A percentile compares a stretch with the other conserved stretches of the same genome.
These are phyloP conservation scores for Magallana nippona DNA, from an alignment of 2,888 invertebrate genomes.

Conservation along the genomic window DNA sequence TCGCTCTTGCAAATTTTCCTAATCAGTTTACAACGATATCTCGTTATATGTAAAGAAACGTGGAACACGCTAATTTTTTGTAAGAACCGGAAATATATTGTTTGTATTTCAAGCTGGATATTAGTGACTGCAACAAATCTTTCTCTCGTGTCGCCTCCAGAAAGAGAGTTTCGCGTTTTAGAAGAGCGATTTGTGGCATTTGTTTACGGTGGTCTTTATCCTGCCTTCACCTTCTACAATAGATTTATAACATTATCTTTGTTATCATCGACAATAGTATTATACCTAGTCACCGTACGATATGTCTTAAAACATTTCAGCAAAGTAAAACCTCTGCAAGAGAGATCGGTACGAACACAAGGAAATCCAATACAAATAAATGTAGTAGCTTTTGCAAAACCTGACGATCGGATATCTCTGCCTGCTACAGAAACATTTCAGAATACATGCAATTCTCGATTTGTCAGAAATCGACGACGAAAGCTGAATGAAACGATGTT, in stretches of 20 bases:
- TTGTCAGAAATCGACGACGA: neutral
- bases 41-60: neutral
- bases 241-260: neutral
- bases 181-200: neutral
- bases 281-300: neutral
- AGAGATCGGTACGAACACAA: too few relatives aligned
- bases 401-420: too few relatives aligned
- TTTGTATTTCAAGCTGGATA: neutral
- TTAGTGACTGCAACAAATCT: neutral
- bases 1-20: neutral
- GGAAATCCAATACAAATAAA: too few relatives aligned
- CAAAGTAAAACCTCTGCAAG: neutral
- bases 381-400: too few relatives aligned
- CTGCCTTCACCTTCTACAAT: neutral
- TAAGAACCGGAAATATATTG: neutral
- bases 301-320: neutral
- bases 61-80: neutral
- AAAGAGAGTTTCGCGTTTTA: neutral
- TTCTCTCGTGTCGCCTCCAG: neutral
- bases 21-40: neutral
- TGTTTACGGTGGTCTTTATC: neutral
- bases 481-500: neutral
- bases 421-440: too few relatives aligned
- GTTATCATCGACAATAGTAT: neutral
- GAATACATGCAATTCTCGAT: too few relatives aligned